phyloP scores from a whole-genome alignment of 2,113 vertebrate genomes.

The Hucho hucho region DNA sequence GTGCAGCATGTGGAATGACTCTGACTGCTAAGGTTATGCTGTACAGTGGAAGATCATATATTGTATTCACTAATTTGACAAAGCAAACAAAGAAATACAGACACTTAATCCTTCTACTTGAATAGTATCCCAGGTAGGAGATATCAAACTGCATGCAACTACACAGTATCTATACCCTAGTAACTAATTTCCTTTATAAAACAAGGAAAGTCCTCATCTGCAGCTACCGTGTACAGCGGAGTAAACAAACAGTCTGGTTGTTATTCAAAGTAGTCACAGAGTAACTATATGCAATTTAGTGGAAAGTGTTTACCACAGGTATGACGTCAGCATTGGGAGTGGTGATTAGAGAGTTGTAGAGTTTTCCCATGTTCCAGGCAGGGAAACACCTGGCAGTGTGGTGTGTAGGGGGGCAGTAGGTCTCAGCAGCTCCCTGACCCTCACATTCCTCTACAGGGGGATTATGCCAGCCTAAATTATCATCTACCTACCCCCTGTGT shows the following conservation, averaged over 20 bases:
- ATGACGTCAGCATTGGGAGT: slow-evolving; percentile 19
- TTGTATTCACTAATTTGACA: neutral
- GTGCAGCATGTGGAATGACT: neutral
- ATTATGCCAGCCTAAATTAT: slow-evolving; percentile 39
- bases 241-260: too few species aligned
- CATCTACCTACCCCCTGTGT: slow-evolving; percentile 10
- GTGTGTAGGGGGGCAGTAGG: slow-evolving; percentile 8
- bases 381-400: slow-evolving; percentile 52
- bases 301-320: neutral
- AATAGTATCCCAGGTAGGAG: too few species aligned
- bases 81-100: neutral
- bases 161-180: too few species aligned
- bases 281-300: neutral
- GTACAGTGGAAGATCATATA: neutral
- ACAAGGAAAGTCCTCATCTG: too few species aligned
- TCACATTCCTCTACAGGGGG: slow-evolving; percentile 18
- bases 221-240: too few species aligned
- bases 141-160: neutral
- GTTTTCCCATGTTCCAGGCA: slow-evolving; percentile 29
- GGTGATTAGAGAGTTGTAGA: neutral
- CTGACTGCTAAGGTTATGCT: neutral
- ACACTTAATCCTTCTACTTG: neutral
- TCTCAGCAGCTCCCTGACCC: slow-evolving; percentile 20
- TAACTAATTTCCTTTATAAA: neutral
- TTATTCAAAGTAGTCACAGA: too few species aligned